Conservation (phyloP, 1,140 invertebrate genomes). For the Drosophila ficusphila region DNA sequence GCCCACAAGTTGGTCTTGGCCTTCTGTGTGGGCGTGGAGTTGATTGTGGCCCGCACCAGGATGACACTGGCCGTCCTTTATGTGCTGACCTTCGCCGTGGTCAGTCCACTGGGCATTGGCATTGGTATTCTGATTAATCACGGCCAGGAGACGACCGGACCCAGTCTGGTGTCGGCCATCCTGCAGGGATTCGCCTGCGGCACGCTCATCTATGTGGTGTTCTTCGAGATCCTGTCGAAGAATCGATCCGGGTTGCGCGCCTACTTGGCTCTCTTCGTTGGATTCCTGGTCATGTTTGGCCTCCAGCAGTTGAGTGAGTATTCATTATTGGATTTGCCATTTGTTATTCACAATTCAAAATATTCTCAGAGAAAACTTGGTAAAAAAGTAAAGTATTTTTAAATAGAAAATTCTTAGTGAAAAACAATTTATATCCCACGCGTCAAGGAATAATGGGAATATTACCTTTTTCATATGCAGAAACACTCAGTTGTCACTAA, state of each 20-base stretch:
- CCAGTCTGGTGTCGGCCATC: conserved; percentile 87
- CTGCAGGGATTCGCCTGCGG: conserved; percentile 94
- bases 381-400: no score
- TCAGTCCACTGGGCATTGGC: conserved; percentile 92
- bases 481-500: neutral
- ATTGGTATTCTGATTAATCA: conserved; percentile 88
- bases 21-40: conserved; percentile 92
- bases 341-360: neutral
- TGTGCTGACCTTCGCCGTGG: conserved; percentile 91
- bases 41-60: conserved; percentile 89
- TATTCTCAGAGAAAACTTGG: no score
- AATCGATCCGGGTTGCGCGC: conserved; percentile 90
- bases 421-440: no score
- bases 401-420: no score
- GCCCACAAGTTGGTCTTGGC: conserved; percentile 96
- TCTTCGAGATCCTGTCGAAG: conserved; percentile 94
- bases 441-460: no score
- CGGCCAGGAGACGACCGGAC: conserved; percentile 85
- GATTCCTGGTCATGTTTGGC: conserved; percentile 91
- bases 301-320: conserved; percentile 91
- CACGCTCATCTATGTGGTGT: conserved; percentile 94
- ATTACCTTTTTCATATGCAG: no score
- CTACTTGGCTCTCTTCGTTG: conserved; percentile 88
- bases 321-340: neutral
- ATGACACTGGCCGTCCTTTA: conserved; percentile 87